A percentile compares a stretch with the other conserved stretches of the same genome.
Evolutionary conservation across 2,797 vertebrate genomes (phyloP).

Genomic region (Enteromius viviparus): DNA sequence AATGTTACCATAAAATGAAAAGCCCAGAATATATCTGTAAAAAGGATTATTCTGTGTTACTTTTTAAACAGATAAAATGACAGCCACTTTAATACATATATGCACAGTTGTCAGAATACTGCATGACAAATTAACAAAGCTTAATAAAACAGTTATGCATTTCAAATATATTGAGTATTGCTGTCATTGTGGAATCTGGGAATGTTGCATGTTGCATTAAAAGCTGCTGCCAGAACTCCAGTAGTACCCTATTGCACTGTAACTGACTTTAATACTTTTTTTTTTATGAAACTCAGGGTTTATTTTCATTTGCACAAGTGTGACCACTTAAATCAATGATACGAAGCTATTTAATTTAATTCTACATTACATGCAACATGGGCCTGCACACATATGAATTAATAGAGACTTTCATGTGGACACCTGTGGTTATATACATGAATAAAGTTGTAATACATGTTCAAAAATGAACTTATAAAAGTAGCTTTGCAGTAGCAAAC

Average conservation of each 20-base stretch:
- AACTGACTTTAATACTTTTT: not conserved
- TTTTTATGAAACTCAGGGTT: constrained; percentile 20
- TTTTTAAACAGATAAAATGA: not conserved
- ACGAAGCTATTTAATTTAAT: not conserved
- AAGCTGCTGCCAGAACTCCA: not conserved
- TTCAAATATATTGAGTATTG: not conserved
- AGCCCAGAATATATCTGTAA: constrained; percentile 3
- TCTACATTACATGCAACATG: not conserved
- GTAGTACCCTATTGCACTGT: not conserved
- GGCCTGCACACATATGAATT: not conserved
- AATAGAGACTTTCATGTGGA: constrained; percentile 12
- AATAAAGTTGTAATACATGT: not conserved
- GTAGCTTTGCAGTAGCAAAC: constrained; percentile 5
- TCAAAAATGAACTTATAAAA: not conserved
- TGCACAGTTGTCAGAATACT: not conserved
- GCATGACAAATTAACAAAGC: constrained; percentile 1
- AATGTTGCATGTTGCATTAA: constrained; percentile 17
- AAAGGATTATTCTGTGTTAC: not conserved
- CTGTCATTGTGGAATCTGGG: not conserved
- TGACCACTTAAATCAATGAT: constrained; percentile 2
- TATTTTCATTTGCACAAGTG: constrained; percentile 20
- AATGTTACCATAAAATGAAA: not conserved
- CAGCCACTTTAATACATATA: not conserved
- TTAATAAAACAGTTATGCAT: constrained; percentile 8
- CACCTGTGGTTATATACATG: not conserved